phyloP scores from a whole-genome alignment of 1,140 invertebrate genomes.

The Diachasmimorpha longicaudata region DNA sequence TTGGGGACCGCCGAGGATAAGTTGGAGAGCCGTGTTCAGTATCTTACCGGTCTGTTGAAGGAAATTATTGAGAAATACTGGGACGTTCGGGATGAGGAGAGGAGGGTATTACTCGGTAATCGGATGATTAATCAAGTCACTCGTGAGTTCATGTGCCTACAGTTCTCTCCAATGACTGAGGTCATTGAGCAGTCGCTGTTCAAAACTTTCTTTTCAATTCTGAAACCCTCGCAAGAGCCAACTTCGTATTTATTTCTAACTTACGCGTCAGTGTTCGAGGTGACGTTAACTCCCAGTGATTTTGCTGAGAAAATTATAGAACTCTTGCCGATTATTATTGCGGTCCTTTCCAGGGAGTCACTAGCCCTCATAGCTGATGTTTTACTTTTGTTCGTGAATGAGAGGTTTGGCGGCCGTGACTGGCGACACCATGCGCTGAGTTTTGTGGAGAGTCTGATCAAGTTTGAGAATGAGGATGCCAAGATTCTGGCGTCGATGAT shows the following conservation, averaged over 20 bases:
- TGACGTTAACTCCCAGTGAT: constrained; percentile 29
- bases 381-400: constrained; percentile 17
- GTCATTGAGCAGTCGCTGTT: not conserved
- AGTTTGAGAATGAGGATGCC: not conserved
- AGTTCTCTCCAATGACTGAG: not conserved
- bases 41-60: not conserved
- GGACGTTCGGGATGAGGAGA: not conserved
- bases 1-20: not conserved
- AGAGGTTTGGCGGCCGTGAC: not conserved
- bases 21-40: not conserved
- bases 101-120: not conserved
- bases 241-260: not conserved
- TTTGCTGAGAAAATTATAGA: not conserved
- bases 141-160: not conserved
- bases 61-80: not conserved
- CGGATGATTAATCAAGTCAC: not conserved
- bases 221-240: not conserved
- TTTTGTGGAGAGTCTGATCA: not conserved
- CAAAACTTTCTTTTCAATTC: not conserved
- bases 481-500: not conserved
- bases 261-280: not conserved
- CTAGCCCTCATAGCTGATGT: not conserved
- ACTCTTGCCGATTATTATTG: not conserved
- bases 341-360: not conserved
- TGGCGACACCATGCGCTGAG: not conserved